Conservation (phyloP, 2,888 invertebrate species). For the Microctonus aethiopoides region DNA sequence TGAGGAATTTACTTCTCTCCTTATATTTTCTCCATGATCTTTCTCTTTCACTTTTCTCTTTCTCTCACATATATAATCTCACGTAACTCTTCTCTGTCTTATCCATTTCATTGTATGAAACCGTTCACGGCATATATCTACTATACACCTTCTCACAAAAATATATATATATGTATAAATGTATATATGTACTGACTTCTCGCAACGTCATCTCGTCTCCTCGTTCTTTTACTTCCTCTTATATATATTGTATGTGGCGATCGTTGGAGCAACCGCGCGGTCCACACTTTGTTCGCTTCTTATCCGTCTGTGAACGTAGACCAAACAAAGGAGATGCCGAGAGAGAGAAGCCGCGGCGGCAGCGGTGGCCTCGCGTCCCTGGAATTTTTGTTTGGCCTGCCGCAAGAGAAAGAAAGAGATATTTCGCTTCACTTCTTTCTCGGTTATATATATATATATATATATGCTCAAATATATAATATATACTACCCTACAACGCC, state of each 20-base stretch:
- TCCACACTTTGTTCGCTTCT: constrained; percentile 48
- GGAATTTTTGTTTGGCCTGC: constrained; percentile 23
- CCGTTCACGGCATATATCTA: too few species aligned
- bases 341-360: too few species aligned
- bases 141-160: too few species aligned
- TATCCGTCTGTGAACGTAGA: constrained; percentile 54
- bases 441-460: constrained; percentile 24
- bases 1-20: constrained; percentile 40
- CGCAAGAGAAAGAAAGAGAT: background rate
- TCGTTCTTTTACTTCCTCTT: background rate
- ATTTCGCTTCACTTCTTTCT: constrained; percentile 26
- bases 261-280: background rate
- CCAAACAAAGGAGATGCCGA: constrained; percentile 53
- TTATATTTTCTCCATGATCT: constrained; percentile 20
- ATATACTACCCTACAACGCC: constrained; percentile 9
- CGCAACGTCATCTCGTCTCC: background rate
- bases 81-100: constrained; percentile 29
- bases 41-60: constrained; percentile 28
- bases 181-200: too few species aligned
- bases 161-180: too few species aligned
- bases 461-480: constrained; percentile 31
- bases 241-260: constrained; percentile 25
- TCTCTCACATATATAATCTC: constrained; percentile 20
- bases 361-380: constrained; percentile 20
- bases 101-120: constrained; percentile 21